Conservation (phyloP, 2,797 vertebrate species). For the Molossus molossus region DNA sequence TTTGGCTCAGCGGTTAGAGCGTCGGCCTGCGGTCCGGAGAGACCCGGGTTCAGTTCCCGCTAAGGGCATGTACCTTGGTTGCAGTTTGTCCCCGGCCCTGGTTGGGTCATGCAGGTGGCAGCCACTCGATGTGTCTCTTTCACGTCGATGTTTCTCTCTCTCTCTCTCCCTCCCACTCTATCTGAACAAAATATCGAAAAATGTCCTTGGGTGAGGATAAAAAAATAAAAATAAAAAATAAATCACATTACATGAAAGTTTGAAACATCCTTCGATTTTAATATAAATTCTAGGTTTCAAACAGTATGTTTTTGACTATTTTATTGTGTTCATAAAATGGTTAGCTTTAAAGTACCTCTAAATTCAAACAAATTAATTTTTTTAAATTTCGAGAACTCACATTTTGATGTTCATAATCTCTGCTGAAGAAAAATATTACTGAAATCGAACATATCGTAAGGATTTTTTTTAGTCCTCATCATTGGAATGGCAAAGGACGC, state of each 20-base stretch:
- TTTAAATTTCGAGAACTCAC: not conserved
- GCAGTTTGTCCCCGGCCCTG: no score
- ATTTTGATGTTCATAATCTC: conserved; percentile 29
- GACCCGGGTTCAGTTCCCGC: no score
- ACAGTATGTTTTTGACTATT: not conserved
- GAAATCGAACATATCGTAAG: not conserved
- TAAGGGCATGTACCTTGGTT: no score
- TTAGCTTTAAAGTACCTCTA: not conserved
- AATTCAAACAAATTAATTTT: not conserved
- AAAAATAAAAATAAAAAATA: no score
- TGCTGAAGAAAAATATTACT: not conserved
- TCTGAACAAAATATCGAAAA: no score
- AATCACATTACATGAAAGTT: not conserved
- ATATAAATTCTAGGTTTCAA: not conserved
- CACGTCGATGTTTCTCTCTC: no score
- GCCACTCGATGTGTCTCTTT: no score
- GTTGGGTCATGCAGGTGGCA: no score
- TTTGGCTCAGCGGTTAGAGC: no score
- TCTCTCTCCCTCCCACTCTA: no score
- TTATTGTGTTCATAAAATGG: not conserved
- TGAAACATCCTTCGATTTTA: not conserved
- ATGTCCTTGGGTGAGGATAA: no score
- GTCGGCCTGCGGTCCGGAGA: no score
- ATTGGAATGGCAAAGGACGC: not conserved
- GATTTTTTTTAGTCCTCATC: not conserved